These are phyloP conservation scores for Indri indri DNA, from an alignment of 2,113 vertebrate species.

Conservation along the genomic window DNA sequence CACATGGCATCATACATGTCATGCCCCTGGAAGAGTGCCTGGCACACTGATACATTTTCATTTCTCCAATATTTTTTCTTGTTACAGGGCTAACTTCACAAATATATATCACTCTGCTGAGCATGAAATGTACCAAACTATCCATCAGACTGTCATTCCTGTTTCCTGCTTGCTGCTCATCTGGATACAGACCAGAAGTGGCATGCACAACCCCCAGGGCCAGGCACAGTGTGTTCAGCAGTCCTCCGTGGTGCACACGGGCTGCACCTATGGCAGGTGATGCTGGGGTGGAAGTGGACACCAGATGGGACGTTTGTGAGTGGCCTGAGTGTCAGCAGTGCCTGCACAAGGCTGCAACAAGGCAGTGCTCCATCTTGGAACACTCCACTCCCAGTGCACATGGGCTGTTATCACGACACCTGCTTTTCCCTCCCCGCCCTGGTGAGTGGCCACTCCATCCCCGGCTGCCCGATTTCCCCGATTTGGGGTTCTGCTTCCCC, in stretches of 20 bases:
- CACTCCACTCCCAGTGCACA: not conserved
- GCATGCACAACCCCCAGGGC: accelerated
- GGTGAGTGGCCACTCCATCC: not conserved
- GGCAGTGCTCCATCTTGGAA: not conserved
- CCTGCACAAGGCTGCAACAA: not conserved
- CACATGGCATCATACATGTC: accelerated
- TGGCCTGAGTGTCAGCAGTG: not conserved
- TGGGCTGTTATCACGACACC: not conserved
- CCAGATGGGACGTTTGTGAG: accelerated
- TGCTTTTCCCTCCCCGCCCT: not conserved
- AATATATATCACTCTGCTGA: not conserved
- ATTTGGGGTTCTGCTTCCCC: not conserved
- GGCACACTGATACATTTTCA: accelerated
- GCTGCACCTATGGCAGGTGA: not conserved
- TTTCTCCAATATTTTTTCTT: not conserved
- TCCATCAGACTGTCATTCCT: not conserved
- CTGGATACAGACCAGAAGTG: accelerated
- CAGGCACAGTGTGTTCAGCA: accelerated
- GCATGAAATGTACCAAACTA: accelerated
- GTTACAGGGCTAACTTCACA: not conserved
- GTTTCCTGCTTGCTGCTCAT: accelerated
- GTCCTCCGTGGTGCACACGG: accelerated
- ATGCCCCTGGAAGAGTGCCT: accelerated
- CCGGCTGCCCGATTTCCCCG: not conserved
- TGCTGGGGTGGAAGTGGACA: accelerated